Evolutionary conservation across 2,797 vertebrate genomes (phyloP), one percentile per base, ranked within the genome.

Genomic region (Thripadectes ignobilis): DNA sequence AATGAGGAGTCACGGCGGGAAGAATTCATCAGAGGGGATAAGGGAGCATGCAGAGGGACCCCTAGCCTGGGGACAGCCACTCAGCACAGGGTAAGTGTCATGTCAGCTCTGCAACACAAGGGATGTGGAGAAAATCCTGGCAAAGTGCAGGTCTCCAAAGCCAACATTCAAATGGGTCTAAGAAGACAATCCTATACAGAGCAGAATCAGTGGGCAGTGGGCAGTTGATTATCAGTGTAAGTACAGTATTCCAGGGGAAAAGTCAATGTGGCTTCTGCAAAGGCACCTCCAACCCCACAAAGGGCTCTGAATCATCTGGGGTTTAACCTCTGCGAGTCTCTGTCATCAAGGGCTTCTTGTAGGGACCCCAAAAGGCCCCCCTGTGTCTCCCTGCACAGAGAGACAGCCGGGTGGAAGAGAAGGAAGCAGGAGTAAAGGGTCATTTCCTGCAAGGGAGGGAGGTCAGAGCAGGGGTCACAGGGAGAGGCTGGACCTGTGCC

Each of bases 1-100:
- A 69, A n/a, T 2, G 48, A 66, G n/a, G 21, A 65, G 81, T 8
- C 43, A 36, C 0, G 1, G 45, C 6, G 30, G 17, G 41, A 34
- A 57, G 59, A 63, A 24, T 24, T 52, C 69, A 30, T 27, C 2
- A 13, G 5, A 22, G 38, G 36, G 30, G 39, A 6, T 34, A 69
- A 65, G 0, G 0, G 27, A 49, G 45, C 5, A 6, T 39, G 5
- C 52, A 74, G n/a, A 41, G 12, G 43, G 55, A 43, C 14, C 38
- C n/a, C 23, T 0, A 0, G 10, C 20, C 23, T 21, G 18, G 20
- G 12, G 5, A 55, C 18, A 59, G 49, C 18, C 63, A 36, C 54
- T 30, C 22, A n/a, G 36, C 14, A 62, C 10, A 2, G 3, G 49
- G 32, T 10, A 57, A 77, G 20, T n/a, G 7, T 7, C 20, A 34